Conservation (phyloP, 2,888 invertebrate species). For the Poecilobothrus nobilitatus region DNA sequence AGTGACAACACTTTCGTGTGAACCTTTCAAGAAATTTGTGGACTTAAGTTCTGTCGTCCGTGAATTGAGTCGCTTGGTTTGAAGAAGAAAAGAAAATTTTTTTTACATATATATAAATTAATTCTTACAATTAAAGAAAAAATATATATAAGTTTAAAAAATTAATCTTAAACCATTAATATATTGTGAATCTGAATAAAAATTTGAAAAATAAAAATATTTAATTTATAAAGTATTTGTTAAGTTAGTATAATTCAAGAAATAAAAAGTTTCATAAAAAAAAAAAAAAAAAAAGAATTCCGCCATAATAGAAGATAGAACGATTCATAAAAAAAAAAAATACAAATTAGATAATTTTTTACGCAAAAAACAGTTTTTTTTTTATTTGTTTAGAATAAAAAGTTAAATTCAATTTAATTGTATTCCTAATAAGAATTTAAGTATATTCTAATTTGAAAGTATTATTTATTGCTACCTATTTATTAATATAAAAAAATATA, state of each 20-base stretch:
- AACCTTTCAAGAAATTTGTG: conserved; percentile 6
- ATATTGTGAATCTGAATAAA: not conserved
- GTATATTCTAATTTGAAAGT: not conserved
- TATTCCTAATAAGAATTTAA: too few relatives aligned
- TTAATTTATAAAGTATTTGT: not conserved
- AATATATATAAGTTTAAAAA: not conserved
- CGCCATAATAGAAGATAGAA: conserved; percentile 1
- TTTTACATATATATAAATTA: not conserved
- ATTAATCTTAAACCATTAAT: not conserved
- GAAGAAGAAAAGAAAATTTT: not conserved
- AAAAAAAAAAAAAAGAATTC: not conserved
- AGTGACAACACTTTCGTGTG: not conserved
- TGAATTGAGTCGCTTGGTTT: conserved; percentile 1
- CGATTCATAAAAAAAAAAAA: not conserved
- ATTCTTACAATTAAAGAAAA: not conserved
- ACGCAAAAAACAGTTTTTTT: conserved; percentile 3
- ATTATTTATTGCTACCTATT: not conserved
- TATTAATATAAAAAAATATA: not conserved
- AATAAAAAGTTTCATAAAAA: not conserved
- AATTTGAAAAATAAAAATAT: not conserved
- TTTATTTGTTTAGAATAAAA: not conserved
- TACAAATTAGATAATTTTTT: not conserved
- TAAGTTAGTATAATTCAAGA: not conserved
- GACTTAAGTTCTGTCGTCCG: not conserved
- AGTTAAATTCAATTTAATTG: not conserved